These are phyloP conservation scores for Hydra vulgaris DNA, from an alignment of 30 jellyfish, hydroid and myxozoan species.

Conservation along the genomic window DNA sequence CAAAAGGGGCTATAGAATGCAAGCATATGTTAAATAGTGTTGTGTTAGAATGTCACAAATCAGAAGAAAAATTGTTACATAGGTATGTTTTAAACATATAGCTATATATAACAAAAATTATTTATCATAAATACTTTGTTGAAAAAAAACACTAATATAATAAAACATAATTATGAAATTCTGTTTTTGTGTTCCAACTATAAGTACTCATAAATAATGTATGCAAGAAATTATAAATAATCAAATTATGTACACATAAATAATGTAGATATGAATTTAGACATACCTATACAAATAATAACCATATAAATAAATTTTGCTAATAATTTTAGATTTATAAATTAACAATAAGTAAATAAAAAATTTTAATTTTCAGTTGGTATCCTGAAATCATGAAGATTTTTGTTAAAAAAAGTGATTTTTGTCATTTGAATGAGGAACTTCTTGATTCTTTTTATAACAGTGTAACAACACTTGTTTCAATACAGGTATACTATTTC, in stretches of 20 bases:
- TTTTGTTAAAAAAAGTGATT: conserved; percentile 65
- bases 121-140: no score
- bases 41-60: conserved; percentile 71
- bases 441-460: conserved; percentile 82
- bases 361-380: conserved; percentile 49
- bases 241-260: neutral
- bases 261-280: neutral
- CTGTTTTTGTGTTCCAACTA: no score
- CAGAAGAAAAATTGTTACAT: conserved; percentile 94
- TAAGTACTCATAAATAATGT: no score
- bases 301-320: no score
- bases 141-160: no score
- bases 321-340: no score
- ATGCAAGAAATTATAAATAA: no score
- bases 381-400: conserved; percentile 91
- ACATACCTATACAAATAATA: no score
- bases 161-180: no score
- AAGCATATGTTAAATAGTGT: conserved; percentile 62
- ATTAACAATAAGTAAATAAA: no score
- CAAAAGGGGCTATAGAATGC: conserved; percentile 91
- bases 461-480: conserved; percentile 75
- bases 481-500: conserved; percentile 74
- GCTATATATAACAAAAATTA: no score
- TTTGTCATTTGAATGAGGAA: conserved; percentile 72
- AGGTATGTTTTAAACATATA: conserved; percentile 33